phyloP scores from a whole-genome alignment of 2,113 vertebrate species.

The human (Homo sapiens) region GRCh38 chr5:35644501-35645000 shows the following conservation, averaged over 20 bases:
- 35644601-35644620: not conserved
- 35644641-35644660: not conserved
- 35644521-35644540: slow-evolving; percentile 82
- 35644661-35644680: not conserved
- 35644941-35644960: not conserved
- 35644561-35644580: not conserved
- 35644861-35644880: not conserved
- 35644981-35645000: not conserved
- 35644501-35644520: slow-evolving; percentile 79
- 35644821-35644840: not conserved
- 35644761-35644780: not conserved
- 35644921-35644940: not conserved
- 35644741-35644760: not conserved
- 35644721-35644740: not conserved
- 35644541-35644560: not conserved
- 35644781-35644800: not conserved
- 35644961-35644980: not conserved
- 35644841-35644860: not conserved
- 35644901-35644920: not conserved
- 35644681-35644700: not conserved
- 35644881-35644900: not conserved
- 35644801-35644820: not conserved
- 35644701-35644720: not conserved
- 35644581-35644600: slow-evolving; percentile 26
- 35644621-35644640: not conserved